Evolutionary conservation across 2,797 vertebrate genomes (phyloP), one percentile per base, ranked within the genome.

Genomic region (Xyrichtys novacula): DNA sequence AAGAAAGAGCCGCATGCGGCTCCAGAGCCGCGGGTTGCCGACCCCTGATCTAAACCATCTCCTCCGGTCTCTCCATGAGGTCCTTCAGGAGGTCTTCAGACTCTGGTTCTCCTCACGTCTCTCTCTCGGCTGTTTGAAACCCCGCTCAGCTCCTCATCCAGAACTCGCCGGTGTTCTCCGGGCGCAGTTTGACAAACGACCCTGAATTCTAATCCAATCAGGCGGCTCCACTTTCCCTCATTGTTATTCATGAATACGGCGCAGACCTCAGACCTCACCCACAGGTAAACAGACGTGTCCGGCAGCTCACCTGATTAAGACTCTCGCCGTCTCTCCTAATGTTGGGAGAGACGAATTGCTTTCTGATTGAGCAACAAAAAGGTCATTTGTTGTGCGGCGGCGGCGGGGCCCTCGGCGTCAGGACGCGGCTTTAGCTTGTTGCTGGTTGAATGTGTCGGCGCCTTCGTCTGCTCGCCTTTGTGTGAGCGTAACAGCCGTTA

Each of bases 341-440:
- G 55, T 50, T 38, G 26, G 16, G 16, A 58, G 40, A 42, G 14
- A 71, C 54, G 50, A 79, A 60, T 60, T 53, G 57, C 50, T 71
- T 49, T 62, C n/a, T 71, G 75, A 81, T 61, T 57, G 63, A 65
- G 69, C 59, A 70, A 61, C 65, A 74, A 69, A 80, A 25, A 46
- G 56, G 46, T 5, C 28, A 71, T 79, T 64, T 61, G 40, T 71
- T 62, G 57, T 74, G 49, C 53, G 56, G 55, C 31, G 23, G n/a
- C n/a, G n/a, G n/a, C n/a, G n/a, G n/a, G n/a, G 22, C 56, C 69
- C 59, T 74, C 19, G 38, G 43, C 22, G 39, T 32, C 23, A 23
- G 31, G 50, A 40, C 71, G 40, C 26, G 57, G 57, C 31, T 65
- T 69, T 77, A 57, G 44, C 58, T 46, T 38, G 62, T 65, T 58